These are phyloP conservation scores for Hyla sarda DNA, from an alignment of 2,113 vertebrate genomes.

Conservation along the genomic window DNA sequence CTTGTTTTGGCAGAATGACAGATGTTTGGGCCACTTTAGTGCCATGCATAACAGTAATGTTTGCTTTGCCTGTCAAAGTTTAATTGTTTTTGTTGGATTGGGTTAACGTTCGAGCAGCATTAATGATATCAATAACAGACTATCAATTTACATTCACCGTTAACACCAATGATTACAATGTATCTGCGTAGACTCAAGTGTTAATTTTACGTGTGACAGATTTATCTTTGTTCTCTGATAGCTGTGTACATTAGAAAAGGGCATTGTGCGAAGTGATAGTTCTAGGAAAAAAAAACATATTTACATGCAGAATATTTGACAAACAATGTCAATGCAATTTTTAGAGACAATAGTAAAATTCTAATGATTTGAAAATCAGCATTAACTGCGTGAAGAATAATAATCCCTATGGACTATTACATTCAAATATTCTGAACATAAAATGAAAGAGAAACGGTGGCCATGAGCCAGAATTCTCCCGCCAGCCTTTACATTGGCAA, in stretches of 20 bases:
- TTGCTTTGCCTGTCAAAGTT: constrained; percentile 48
- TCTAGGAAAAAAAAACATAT: neutral
- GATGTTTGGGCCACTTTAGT: constrained; percentile 39
- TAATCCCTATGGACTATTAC: neutral
- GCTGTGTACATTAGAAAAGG: constrained; percentile 11
- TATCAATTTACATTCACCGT: constrained; percentile 46
- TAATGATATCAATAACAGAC: constrained; percentile 49
- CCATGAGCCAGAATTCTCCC: neutral
- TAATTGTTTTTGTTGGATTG: constrained; percentile 48
- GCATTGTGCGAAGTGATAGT: neutral
- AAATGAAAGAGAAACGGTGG: neutral
- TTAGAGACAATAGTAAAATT: neutral
- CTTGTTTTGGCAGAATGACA: constrained; percentile 44
- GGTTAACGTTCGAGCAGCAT: constrained; percentile 15
- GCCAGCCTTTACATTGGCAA: no score
- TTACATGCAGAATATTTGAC: neutral
- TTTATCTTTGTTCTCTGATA: neutral
- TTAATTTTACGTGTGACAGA: neutral
- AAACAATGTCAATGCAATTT: neutral
- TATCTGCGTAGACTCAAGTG: neutral
- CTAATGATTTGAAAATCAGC: neutral
- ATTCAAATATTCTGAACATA: neutral
- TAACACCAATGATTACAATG: constrained; percentile 34
- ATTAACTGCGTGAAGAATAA: neutral
- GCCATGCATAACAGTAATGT: constrained; percentile 35